phyloP scores from a whole-genome alignment of 2,797 vertebrate species.

The Manis javanica region DNA sequence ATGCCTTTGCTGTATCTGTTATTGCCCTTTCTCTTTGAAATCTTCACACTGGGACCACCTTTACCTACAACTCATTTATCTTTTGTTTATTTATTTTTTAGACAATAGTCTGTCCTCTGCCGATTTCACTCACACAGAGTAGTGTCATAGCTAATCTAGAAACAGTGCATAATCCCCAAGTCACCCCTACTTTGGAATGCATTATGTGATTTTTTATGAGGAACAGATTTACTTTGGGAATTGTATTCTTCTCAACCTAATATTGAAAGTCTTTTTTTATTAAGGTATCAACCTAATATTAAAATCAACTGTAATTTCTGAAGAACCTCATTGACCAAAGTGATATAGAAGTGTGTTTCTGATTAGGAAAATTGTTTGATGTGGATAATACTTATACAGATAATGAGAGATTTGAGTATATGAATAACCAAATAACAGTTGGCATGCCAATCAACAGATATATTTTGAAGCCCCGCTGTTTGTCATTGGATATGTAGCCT shows the following conservation, averaged over 20 bases:
- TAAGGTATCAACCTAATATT: background rate
- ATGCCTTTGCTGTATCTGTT: background rate
- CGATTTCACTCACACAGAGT: background rate
- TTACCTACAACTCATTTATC: background rate
- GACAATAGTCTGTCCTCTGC: background rate
- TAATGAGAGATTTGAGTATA: background rate
- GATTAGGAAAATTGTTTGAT: slow-evolving; percentile 10
- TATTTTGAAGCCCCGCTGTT: background rate
- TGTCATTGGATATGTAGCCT: background rate
- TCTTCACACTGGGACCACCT: background rate
- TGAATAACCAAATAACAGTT: background rate
- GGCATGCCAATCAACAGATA: background rate
- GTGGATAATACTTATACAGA: background rate
- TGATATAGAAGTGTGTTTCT: background rate
- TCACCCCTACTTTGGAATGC: background rate
- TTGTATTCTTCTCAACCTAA: background rate
- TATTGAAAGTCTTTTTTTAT: background rate
- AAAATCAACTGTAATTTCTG: slow-evolving; percentile 4
- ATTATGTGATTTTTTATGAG: background rate
- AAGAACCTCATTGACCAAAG: background rate
- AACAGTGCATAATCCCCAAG: background rate
- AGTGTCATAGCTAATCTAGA: background rate
- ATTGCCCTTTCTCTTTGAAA: background rate
- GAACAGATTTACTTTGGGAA: background rate
- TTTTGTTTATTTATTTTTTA: background rate